Evolutionary conservation across 2,888 invertebrate species (phyloP).

Genomic region (Pristionchus exspectatus): DNA sequence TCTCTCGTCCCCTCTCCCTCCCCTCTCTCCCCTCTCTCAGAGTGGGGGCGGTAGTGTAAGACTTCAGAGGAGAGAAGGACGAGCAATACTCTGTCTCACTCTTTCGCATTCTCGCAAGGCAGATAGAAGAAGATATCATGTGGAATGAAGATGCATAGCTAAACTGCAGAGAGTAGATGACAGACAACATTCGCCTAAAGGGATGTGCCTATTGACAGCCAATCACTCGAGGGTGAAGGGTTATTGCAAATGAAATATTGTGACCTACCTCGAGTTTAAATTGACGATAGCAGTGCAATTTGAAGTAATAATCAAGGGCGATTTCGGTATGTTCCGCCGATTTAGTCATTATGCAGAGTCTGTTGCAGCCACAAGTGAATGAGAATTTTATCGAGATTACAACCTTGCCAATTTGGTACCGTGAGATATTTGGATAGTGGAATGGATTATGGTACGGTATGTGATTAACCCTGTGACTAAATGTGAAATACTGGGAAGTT

Average conservation of each 20-base stretch:
- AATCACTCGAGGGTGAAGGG: neutral
- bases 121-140: neutral
- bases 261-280: too few relatives aligned
- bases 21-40: conserved; percentile 20
- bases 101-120: neutral
- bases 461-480: conserved; percentile 34
- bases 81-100: neutral
- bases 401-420: conserved; percentile 28
- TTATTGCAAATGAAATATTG: neutral
- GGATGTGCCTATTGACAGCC: too few relatives aligned
- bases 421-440: neutral
- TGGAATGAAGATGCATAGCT: neutral
- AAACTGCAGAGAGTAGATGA: neutral
- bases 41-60: conserved; percentile 42
- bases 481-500: neutral
- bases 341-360: too few relatives aligned
- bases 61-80: neutral
- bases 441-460: neutral
- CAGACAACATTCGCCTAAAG: neutral
- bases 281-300: too few relatives aligned
- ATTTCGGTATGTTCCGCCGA: too few relatives aligned
- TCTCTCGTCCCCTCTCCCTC: neutral
- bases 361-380: neutral
- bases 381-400: neutral
- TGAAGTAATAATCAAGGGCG: too few relatives aligned